A percentile compares a stretch with the other conserved stretches of the same genome.
Conservation (phyloP, 1,140 invertebrate genomes). For the Acyrthosiphon pisum region DNA sequence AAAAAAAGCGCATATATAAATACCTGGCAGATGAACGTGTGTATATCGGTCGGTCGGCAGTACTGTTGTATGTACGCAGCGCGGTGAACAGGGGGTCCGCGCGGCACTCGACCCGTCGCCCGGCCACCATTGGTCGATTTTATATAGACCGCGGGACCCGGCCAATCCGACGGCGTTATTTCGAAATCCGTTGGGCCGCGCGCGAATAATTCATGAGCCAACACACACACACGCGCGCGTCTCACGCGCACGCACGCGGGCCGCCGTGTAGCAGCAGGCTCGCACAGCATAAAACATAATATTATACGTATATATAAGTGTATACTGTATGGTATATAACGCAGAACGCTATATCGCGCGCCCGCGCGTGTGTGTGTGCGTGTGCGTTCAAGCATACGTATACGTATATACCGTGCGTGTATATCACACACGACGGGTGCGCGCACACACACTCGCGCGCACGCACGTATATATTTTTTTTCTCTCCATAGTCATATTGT, state of each 20-base stretch:
- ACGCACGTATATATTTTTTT: neutral
- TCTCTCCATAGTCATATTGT: constrained; percentile 53
- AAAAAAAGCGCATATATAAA: constrained; percentile 53
- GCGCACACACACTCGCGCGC: neutral
- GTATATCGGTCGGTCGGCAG: constrained; percentile 56
- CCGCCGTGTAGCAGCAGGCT: constrained; percentile 14
- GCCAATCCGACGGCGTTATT: constrained; percentile 49
- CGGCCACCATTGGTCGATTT: constrained; percentile 48
- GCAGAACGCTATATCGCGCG: constrained; percentile 14
- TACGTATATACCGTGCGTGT: neutral
- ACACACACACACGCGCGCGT: neutral
- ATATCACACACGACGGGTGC: constrained; percentile 18
- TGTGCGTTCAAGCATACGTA: neutral
- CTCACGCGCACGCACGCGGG: neutral
- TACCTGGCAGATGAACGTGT: constrained; percentile 55
- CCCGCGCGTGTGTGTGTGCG: neutral
- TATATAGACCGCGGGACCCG: constrained; percentile 52
- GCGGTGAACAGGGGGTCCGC: constrained; percentile 54
- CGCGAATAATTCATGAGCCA: constrained; percentile 57
- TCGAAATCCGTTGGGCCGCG: constrained; percentile 57
- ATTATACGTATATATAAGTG: neutral
- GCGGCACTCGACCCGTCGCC: constrained; percentile 53
- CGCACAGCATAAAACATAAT: neutral
- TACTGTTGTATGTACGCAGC: constrained; percentile 54
- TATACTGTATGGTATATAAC: constrained; percentile 21